Percentiles rank a stretch among this genome's conserved stretches.
Evolutionary conservation across 2,113 vertebrate species (phyloP).

Genomic region (Tretioscincus oriximinensis): DNA sequence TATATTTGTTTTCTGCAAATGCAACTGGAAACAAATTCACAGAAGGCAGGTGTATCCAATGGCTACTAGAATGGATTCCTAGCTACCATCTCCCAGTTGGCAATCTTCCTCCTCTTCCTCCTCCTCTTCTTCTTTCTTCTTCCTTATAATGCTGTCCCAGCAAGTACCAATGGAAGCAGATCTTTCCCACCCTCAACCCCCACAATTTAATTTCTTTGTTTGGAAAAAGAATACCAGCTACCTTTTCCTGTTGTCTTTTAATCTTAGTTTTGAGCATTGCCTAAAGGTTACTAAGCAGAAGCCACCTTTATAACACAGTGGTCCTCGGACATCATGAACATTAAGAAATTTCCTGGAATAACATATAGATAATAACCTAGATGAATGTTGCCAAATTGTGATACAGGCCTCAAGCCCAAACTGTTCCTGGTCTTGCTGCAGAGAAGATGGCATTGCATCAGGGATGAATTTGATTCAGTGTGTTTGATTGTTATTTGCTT

Average conservation of each 20-base stretch:
- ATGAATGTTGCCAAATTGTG: neutral
- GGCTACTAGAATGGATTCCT: too few relatives aligned
- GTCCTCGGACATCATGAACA: neutral
- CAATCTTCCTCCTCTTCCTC: too few relatives aligned
- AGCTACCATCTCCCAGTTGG: too few relatives aligned
- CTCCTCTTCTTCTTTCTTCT: too few relatives aligned
- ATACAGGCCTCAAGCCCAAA: neutral
- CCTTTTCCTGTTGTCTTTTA: slow-evolving; percentile 3
- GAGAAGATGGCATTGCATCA: neutral
- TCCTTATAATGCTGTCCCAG: too few relatives aligned
- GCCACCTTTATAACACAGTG: neutral
- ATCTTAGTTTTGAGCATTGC: neutral
- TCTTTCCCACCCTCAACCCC: neutral
- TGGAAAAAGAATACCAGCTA: slow-evolving; percentile 19
- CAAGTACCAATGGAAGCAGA: neutral
- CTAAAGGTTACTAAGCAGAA: slow-evolving; percentile 27
- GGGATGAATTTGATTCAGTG: neutral
- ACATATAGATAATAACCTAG: neutral
- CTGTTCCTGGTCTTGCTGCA: neutral
- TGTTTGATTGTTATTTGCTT: slow-evolving; percentile 18
- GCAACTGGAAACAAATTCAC: neutral
- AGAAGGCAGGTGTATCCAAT: too few relatives aligned
- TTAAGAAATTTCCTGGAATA: neutral
- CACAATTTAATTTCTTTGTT: slow-evolving; percentile 15
- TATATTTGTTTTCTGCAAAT: neutral